Percentiles rank a stretch among this genome's conserved stretches.
Conservation (phyloP, 2,113 vertebrate species). For the Rhodinocichla rosea region DNA sequence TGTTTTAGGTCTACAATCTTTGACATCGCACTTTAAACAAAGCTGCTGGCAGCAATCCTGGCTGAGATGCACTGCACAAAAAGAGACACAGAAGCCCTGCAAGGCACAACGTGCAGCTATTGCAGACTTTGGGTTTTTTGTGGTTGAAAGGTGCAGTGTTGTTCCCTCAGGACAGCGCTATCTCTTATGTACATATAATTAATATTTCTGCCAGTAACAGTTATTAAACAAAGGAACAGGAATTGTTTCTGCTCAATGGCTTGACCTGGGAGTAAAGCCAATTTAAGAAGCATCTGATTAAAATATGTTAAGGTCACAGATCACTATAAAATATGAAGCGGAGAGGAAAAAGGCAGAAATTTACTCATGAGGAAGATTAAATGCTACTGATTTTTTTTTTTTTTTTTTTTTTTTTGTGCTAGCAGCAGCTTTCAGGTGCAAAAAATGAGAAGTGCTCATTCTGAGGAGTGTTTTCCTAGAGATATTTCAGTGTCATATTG, state of each 20-base stretch:
- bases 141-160: constrained; percentile 12
- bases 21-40: neutral
- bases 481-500: neutral
- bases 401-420: neutral
- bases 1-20: neutral
- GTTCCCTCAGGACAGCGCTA: constrained; percentile 7
- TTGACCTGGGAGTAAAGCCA: constrained; percentile 62
- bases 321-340: constrained; percentile 65
- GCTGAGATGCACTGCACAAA: neutral
- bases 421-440: neutral
- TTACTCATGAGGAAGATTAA: constrained; percentile 14
- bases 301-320: constrained; percentile 54
- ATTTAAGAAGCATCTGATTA: constrained; percentile 63
- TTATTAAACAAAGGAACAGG: constrained; percentile 57
- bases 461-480: neutral
- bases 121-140: neutral
- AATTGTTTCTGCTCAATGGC: constrained; percentile 52
- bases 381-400: neutral
- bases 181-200: constrained; percentile 66
- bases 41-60: neutral
- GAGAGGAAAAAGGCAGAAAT: constrained; percentile 41
- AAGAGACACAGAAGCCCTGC: neutral
- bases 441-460: neutral
- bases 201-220: constrained; percentile 62
- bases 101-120: neutral